Evolutionary conservation across 2,113 vertebrate species (phyloP), one percentile per base, ranked within the genome.

Genomic region (Carlito syrichta): DNA sequence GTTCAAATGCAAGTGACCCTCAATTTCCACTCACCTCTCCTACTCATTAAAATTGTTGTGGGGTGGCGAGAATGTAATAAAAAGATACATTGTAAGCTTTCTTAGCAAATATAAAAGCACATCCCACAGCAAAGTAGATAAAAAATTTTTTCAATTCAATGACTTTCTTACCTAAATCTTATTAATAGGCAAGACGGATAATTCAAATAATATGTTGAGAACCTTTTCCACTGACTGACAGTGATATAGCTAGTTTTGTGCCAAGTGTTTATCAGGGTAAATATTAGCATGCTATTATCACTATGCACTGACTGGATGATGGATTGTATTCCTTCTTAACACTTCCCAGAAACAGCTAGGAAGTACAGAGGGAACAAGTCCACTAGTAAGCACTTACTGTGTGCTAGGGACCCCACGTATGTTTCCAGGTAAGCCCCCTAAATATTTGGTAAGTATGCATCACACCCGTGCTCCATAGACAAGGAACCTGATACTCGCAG

Each of bases 261-360:
- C 48, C 81, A 90, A 66, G 58, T 95, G 45, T 92, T 91, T 94
- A 66, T 38, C 40, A 87, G 79, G n/a, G 58, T 96, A 96, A 95
- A 93, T 74, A 95, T 71, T 73, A 95, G 66, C 32, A 92, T 68
- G 45, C n/a, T 16, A 38, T 56, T 86, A 79, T 50, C 86, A 76
- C 62, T 8, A 69, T 30, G 60, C n/a, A 63, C 45, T 69, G 60
- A 40, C 60, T 96, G 3, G 1, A n/a, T 43, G 58, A 27, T 66
- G 68, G 91, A 68, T 4, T 91, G 17, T 9, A 35, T 73, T 89
- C 20, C 32, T 82, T 86, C 79, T 69, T 16, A 9, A 89, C 10
- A 50, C 23, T 73, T 88, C 43, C 52, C 38, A 83, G 71, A 94
- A 86, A 35, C 16, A 45, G 58, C 79, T 22, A 11, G 14, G 40